Base-by-base conservation (phyloP, 2,888 invertebrate genomes). In the Eurois occulta region DNA sequence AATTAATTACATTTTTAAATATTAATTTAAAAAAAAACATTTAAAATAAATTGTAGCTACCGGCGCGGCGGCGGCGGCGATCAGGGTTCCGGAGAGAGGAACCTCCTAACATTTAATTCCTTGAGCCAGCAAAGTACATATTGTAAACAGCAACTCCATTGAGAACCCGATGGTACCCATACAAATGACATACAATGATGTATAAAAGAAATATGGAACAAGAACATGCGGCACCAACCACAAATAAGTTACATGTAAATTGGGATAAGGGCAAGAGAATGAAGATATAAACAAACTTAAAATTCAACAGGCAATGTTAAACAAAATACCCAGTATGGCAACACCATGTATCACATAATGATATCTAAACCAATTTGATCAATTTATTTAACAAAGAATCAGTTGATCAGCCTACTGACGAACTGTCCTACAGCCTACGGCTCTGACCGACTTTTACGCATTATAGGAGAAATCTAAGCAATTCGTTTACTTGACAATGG, bases 401-500 rank as follows among this genome's bases (percentile, higher is more conserved):
- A 83, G 75, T 86, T 78, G 80, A 84, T 78, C 84, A 55, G 69
- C 72, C 52, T 72, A 75, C 79, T 75, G 76, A 72, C 78, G 35
- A 72, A 28, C 46, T 85, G 84, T 68, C 73, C 86, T 66, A 87
- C 69, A 83, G 88, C 88, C 83, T 4, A 68, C 67, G 78, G 87
- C 81, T 66, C 58, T 84, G 84, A 78, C 82, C 87, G 81, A 87
- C 81, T 87, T 86, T 76, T 75, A 78, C 67, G 38, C 82, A 75
- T 84, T 71, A 86, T 74, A 75, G 68, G 78, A 86, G 79, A 88
- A 82, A 86, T 78, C 87, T 81, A 79, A 84, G 81, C 75, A 78
- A 84, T 79, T 73, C 68, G 79, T 84, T 84, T 80, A 79, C 86
- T 88, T 85, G 80, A 86, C 81, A 87, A 78, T 83, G 70, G 67